Base-by-base conservation (phyloP, 2,113 vertebrate genomes). In the Elaphurus davidianus region DNA sequence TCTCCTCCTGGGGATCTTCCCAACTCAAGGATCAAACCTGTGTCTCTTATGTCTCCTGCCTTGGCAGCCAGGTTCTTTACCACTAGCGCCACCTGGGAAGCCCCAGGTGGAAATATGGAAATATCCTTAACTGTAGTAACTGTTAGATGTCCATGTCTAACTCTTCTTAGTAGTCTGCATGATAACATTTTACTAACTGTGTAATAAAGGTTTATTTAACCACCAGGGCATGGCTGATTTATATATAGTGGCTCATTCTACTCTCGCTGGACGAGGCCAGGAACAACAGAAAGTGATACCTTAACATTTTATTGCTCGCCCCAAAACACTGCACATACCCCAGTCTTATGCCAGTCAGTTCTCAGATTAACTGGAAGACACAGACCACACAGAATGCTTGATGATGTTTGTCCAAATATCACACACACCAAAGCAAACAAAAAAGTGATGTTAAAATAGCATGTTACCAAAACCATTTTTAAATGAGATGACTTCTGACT, bases 41-140 rank as follows among this genome's bases (percentile, higher is more conserved):
- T 0, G 0, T 43, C 21, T 43, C 71, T 13, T 7, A 2, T 1
- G 0, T 13, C 2, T 12, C 19, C n/a, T 25, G 36, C 71, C 0
- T 21, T 6, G 11, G 21, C 71, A 43, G 21, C 19, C 67, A 25
- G 10, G 21, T 0, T 23, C 71, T 40, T 74, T 1, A 25, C 21
- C 71, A 3, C 21, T 7, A 13, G 0, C 1, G 21, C 71, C 71
- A 13, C 10, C 21, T 25, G 21, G 71, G 21, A 14, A 74, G 71
- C 11, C 71, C 59, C 21, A 0, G 71, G 21, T 3, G 36, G 21
- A 40, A 25, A 36, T 4, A 79, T 47, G 25, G n/a, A 81, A 64
- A 76, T 55, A 19, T 94, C 28, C 15, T 94, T 30, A 54, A 52
- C 89, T 89, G 89, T 94, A 92, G 60, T 52, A 71, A 79, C 47